Percentiles rank a stretch among this genome's conserved stretches.
phyloP scores from a whole-genome alignment of 2,797 vertebrate genomes.

The Pristis pectinata region DNA sequence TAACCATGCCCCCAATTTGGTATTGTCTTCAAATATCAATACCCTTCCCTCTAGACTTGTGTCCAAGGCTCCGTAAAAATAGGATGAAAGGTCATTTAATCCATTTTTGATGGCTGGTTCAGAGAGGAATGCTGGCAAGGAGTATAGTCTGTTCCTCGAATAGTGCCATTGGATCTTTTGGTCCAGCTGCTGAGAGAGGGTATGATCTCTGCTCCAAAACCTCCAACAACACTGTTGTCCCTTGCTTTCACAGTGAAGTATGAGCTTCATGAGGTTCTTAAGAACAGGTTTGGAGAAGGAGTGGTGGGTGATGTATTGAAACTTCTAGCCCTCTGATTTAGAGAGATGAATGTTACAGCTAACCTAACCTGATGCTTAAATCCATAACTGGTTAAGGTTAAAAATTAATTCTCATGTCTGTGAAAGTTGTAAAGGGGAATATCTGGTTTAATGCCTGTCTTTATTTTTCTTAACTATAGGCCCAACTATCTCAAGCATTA shows the following conservation, averaged over 20 bases:
- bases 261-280: background rate
- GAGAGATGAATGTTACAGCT: background rate
- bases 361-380: background rate
- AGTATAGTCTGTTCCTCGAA: background rate
- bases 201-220: background rate
- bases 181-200: background rate
- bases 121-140: background rate
- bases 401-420: background rate
- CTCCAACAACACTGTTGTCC: background rate
- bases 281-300: background rate
- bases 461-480: slow-evolving; percentile 57
- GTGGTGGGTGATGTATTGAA: background rate
- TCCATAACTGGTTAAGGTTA: background rate
- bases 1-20: background rate
- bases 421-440: background rate
- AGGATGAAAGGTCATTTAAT: background rate
- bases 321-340: background rate
- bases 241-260: background rate
- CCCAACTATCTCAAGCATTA: slow-evolving; percentile 90
- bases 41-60: background rate
- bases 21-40: background rate
- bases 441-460: background rate
- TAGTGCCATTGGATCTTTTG: background rate
- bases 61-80: background rate
- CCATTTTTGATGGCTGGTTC: background rate